Evolutionary conservation across 2,113 vertebrate genomes (phyloP).

Genomic region (Hoplias malabaricus): DNA sequence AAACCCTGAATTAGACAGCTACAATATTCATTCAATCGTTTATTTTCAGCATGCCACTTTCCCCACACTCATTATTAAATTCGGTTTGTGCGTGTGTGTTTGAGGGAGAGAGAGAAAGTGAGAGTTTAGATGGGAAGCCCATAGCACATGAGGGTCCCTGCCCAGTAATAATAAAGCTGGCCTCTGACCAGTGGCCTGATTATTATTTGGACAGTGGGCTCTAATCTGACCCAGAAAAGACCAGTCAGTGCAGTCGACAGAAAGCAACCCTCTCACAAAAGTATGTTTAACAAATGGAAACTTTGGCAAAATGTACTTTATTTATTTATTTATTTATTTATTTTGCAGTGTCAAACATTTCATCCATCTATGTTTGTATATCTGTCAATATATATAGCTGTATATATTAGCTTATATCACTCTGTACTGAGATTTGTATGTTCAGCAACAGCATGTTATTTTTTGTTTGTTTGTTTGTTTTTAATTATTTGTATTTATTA

Average conservation of each 20-base stretch:
- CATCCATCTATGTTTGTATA: not conserved
- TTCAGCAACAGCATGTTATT: too few relatives aligned
- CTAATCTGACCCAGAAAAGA: conserved; percentile 33
- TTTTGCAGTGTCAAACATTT: too few relatives aligned
- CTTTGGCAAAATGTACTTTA: too few relatives aligned
- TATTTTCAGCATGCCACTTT: too few relatives aligned
- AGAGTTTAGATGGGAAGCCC: conserved; percentile 21
- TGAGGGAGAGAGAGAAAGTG: not conserved
- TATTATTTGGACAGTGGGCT: conserved; percentile 53
- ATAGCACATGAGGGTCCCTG: conserved; percentile 25
- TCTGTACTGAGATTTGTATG: not conserved
- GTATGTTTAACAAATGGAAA: too few relatives aligned
- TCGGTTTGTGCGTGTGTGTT: not conserved
- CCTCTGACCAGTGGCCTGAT: conserved; percentile 28
- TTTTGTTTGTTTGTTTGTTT: too few relatives aligned
- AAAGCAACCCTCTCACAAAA: not conserved
- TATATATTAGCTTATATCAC: not conserved
- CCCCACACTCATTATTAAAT: too few relatives aligned
- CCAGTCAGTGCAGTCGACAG: not conserved
- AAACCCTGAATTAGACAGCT: too few relatives aligned
- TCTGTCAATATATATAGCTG: not conserved
- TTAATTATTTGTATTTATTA: too few relatives aligned
- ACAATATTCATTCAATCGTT: conserved; percentile 25
- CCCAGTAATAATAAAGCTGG: conserved; percentile 52
- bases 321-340: too few relatives aligned